phyloP scores from a whole-genome alignment of 2,797 vertebrate species.

The Pitangus sulphuratus region DNA sequence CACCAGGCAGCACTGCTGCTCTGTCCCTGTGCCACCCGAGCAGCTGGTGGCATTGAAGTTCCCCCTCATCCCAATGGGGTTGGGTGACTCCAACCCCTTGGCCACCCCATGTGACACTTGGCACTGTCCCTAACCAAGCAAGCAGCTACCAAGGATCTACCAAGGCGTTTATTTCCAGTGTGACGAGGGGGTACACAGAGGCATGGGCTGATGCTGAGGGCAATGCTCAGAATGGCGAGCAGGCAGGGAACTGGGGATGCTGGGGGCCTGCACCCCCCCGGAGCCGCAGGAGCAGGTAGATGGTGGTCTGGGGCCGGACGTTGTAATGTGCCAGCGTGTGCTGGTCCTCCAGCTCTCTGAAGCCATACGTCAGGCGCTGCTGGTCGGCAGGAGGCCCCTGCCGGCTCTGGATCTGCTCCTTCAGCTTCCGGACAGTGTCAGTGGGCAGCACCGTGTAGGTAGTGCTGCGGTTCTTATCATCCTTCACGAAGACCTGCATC shows the following conservation, averaged over 20 bases:
- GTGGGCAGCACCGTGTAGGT: neutral
- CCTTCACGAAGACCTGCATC: constrained; percentile 19
- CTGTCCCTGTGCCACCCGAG: neutral
- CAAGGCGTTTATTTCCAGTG: neutral
- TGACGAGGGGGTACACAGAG: fast-evolving
- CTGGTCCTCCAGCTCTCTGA: neutral
- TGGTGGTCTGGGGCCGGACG: neutral
- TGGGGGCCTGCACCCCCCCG: neutral
- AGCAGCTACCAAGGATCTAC: neutral
- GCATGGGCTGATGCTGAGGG: neutral
- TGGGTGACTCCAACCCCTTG: neutral
- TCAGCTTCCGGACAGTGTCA: neutral
- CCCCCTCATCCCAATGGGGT: neutral
- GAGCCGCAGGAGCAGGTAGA: constrained; percentile 31
- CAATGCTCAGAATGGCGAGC: neutral
- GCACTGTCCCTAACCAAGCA: neutral
- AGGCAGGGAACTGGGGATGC: neutral
- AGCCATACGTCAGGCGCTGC: neutral
- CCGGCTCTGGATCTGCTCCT: neutral
- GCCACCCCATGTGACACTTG: neutral
- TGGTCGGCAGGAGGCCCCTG: fast-evolving
- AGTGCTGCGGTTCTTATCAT: neutral
- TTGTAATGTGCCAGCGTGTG: neutral
- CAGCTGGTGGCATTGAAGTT: neutral
- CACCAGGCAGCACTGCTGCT: neutral